Evolutionary conservation across 2,888 invertebrate species (phyloP), one percentile per base, ranked within the genome.

Genomic region (Vanessa cardui): DNA sequence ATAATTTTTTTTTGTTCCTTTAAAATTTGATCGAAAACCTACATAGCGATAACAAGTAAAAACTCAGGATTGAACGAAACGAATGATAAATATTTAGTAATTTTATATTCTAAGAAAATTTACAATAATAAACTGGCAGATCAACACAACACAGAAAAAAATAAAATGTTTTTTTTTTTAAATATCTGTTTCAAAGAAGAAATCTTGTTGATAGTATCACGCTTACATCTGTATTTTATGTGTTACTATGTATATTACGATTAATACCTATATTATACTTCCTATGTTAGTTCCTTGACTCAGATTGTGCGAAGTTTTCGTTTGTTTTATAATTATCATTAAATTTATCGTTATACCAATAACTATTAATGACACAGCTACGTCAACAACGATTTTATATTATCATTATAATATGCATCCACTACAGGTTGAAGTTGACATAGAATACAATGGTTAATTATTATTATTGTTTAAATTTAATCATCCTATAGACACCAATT

Each of bases 251-350:
- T 83, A 56, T 46, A 80, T 84, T 82, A 83, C 79, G 73, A 82
- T 76, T 72, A 69, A 69, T 68, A 61, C 77, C 86, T 86, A 83
- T 83, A 87, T 83, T 82, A 80, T 88, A 86, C 88, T 73, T 75
- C 82, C 85, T 91, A 91, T 79, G 80, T 88, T 89, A 91, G 83
- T 90, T 88, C 84, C 84, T 87, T 88, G 88, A 88, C 76, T 89
- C 85, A 81, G 84, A 86, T 92, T 92, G 92, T 92, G 92, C 92
- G 92, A 90, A 86, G 80, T 85, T 88, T 88, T 89, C 85, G 81
- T 87, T 88, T 85, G 80, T 82, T 84, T 82, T 78, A 81, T 82
- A 76, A 79, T 81, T 83, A 83, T 82, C 77, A 77, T 81, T 84
- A 83, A 77, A 76, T 79, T 83, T 85, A 80, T 76, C 68, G 78